Conservation (phyloP, 2,797 vertebrate genomes). For the Myotis planiceps region DNA sequence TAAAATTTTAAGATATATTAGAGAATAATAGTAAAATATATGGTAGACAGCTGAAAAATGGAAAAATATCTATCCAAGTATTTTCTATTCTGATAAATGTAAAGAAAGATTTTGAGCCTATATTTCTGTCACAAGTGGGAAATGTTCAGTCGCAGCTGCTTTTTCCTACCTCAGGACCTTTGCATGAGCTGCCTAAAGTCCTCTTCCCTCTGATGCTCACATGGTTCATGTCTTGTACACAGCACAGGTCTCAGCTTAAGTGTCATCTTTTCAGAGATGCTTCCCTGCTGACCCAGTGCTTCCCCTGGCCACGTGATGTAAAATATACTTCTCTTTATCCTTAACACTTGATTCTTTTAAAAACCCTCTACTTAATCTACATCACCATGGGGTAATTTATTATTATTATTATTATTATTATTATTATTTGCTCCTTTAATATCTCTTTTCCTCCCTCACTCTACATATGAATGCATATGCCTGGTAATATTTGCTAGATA, state of each 20-base stretch:
- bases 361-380: neutral
- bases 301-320: neutral
- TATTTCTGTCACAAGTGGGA: neutral
- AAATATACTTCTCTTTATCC: neutral
- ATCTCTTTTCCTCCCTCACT: neutral
- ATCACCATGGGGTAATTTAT: neutral
- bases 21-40: neutral
- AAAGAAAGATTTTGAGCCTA: neutral
- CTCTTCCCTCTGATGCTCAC: neutral
- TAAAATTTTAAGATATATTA: neutral
- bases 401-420: neutral
- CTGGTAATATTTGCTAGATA: neutral
- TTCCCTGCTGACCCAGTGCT: neutral
- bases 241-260: neutral
- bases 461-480: neutral
- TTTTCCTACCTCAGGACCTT: neutral
- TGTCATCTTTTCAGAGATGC: neutral
- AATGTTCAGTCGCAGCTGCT: neutral
- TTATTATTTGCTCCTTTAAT: neutral
- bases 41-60: neutral
- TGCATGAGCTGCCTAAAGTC: neutral
- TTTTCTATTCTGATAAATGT: neutral
- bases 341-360: neutral
- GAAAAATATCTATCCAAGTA: neutral
- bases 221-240: neutral